A percentile compares a stretch with the other conserved stretches of the same genome.
These are phyloP conservation scores for Parazoanthus atlanticus DNA, from an alignment of 92 coral and sea anemone species.

Conservation along the genomic window DNA sequence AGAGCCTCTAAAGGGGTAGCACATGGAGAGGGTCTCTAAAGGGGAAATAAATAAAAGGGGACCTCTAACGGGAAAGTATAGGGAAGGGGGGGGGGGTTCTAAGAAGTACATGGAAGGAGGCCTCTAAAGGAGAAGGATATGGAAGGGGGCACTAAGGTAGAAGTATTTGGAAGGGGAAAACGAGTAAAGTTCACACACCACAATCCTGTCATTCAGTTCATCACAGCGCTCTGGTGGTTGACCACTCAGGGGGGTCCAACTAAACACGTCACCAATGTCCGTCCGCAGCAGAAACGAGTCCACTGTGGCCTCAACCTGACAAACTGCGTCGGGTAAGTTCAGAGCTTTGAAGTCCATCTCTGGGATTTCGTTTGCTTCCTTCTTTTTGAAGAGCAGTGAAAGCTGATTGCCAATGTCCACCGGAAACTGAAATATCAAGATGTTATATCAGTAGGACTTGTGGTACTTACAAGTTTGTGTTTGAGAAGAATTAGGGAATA, in stretches of 20 bases:
- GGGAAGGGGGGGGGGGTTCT: no score
- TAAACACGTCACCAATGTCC: conserved; percentile 65
- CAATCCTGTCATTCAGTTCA: conserved; percentile 65
- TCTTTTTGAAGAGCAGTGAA: conserved; percentile 11
- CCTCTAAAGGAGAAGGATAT: no score
- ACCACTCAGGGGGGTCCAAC: conserved; percentile 64
- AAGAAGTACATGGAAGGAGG: no score
- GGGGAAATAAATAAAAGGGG: no score
- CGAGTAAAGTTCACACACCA: not conserved
- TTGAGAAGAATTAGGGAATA: not conserved
- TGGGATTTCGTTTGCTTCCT: conserved; percentile 30
- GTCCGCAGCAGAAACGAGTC: conserved; percentile 57
- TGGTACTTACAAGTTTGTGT: not conserved
- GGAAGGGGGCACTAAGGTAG: not conserved
- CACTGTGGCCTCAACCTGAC: conserved; percentile 62
- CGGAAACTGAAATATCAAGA: conserved; percentile 12
- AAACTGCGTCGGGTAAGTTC: conserved; percentile 25
- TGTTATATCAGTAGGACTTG: not conserved
- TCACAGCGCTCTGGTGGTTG: conserved; percentile 38
- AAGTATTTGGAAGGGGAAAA: not conserved
- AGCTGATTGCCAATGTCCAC: conserved; percentile 20
- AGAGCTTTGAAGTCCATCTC: conserved; percentile 51
- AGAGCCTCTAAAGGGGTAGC: no score
- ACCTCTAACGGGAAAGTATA: no score
- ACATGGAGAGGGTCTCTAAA: no score